Base-by-base conservation (phyloP, 2,797 vertebrate species). In the Typhlichthys eigenmanni region DNA sequence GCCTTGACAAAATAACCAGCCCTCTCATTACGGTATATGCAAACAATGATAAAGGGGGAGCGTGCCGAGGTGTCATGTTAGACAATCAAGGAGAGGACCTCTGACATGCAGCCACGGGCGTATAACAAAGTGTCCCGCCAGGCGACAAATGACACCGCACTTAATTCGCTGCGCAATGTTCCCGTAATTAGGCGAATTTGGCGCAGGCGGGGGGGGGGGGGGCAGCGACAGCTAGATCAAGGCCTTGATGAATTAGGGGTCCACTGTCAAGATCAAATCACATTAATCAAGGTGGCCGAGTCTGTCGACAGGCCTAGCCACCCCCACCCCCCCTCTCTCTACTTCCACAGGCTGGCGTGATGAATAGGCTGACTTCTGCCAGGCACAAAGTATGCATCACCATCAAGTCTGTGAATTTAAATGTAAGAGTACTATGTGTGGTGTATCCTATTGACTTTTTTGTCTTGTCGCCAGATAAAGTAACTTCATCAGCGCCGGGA, bases 181-280 rank as follows among this genome's bases (percentile, higher is more conserved):
- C 88, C 82, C 87, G 88, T 96, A 96, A 97, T 96, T 94, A 95
- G 93, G 91, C 87, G 90, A 92, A 93, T 94, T 91, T 94, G 93
- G 93, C 90, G 74, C 80, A 29, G 0, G 91, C 87, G 85, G 88
- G 60, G 87, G 85, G 76, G 85, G 91, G 87, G 85, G 76, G 86
- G 91, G 90, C 24, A 4, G 83, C 89, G 93, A 92, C 89, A 92
- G 91, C 90, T 73, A 88, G 90, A 93, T 92, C 91, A 91, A 55
- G 85, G 91, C 85, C 89, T 86, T 95, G 95, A 97, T 95, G 93
- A 94, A 95, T 93, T 89, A 88, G 91, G 91, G 92, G 86, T 87
- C 82, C 90, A 91, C 90, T 92, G 85, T 93, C 91, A 92, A 89
- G 89, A 92, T 94, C 91, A 6, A 63, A 93, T 93, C 91, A 93